Percentiles rank a stretch among this genome's conserved stretches.
These are phyloP conservation scores for Hirtodrosophila trivittata DNA, from an alignment of 2,888 invertebrate species.

Conservation along the genomic window DNA sequence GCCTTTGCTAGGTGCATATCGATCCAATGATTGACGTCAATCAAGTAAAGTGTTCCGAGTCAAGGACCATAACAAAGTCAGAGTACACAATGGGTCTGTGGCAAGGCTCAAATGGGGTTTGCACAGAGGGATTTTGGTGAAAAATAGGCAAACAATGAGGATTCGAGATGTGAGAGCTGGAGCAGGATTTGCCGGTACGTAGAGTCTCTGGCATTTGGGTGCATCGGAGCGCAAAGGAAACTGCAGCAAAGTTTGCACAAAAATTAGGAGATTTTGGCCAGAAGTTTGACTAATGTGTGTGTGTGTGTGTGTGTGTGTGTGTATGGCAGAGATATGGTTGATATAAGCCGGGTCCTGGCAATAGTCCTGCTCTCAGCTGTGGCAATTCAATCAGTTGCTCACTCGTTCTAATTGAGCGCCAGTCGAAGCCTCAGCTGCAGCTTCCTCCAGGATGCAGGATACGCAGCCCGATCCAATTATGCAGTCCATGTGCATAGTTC, in stretches of 20 bases:
- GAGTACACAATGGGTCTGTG: background rate
- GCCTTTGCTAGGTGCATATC: too few relatives aligned
- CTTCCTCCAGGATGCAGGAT: constrained; percentile 1
- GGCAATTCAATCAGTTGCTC: constrained; percentile 47
- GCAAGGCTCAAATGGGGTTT: constrained; percentile 18
- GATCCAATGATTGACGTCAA: too few relatives aligned
- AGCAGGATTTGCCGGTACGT: constrained; percentile 1
- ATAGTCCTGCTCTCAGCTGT: background rate
- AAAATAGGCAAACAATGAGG: constrained; percentile 38
- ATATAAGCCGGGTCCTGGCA: background rate
- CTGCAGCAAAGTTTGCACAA: constrained; percentile 48
- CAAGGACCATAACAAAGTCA: background rate
- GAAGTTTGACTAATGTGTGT: constrained; percentile 51
- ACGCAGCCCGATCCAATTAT: constrained; percentile 63
- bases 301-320: background rate
- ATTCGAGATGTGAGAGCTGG: constrained; percentile 6
- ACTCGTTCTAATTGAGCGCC: constrained; percentile 68
- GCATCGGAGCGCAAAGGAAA: constrained; percentile 36
- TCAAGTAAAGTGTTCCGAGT: too few relatives aligned
- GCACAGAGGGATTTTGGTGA: constrained; percentile 29
- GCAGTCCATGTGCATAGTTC: constrained; percentile 57
- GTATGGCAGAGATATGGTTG: constrained; percentile 15
- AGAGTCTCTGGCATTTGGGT: constrained; percentile 20
- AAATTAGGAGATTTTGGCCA: constrained; percentile 56
- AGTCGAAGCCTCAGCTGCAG: constrained; percentile 29